Evolutionary conservation across 1,140 invertebrate species (phyloP).

Genomic region (Lutraria rhynchaena): DNA sequence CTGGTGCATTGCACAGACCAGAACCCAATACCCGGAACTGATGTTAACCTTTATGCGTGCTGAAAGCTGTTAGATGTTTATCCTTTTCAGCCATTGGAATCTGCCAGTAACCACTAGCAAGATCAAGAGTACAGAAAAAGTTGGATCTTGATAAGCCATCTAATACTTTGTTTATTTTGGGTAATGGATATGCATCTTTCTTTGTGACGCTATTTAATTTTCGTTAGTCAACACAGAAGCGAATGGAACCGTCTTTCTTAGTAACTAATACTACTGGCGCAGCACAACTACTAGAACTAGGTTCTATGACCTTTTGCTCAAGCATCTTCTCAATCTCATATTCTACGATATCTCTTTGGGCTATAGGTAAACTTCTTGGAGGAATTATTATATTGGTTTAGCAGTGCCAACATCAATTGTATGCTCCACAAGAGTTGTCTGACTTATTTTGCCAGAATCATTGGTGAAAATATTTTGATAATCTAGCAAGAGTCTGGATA

Average conservation of each 20-base stretch:
- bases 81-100: slow-evolving; percentile 70
- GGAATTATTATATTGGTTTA: slow-evolving; percentile 45
- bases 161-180: slow-evolving; percentile 51
- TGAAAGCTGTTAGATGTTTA: slow-evolving; percentile 56
- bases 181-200: slow-evolving; percentile 65
- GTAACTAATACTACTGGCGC: slow-evolving; percentile 82
- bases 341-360: slow-evolving; percentile 38
- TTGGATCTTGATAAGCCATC: slow-evolving; percentile 64
- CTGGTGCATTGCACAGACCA: slow-evolving; percentile 67
- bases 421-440: slow-evolving; percentile 39
- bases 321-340: slow-evolving; percentile 58
- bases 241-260: slow-evolving; percentile 81
- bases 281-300: slow-evolving; percentile 67
- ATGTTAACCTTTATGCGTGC: slow-evolving; percentile 41
- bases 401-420: slow-evolving; percentile 47
- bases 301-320: slow-evolving; percentile 68
- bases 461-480: slow-evolving; percentile 45
- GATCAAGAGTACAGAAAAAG: slow-evolving; percentile 82
- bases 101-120: slow-evolving; percentile 83
- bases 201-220: slow-evolving; percentile 58
- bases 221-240: slow-evolving; percentile 84
- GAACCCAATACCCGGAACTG: slow-evolving; percentile 66
- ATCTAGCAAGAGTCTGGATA: background rate
- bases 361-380: slow-evolving; percentile 39
- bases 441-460: slow-evolving; percentile 4